Conservation (phyloP, 1,140 invertebrate species). For the Leptopilina clavipes region DNA sequence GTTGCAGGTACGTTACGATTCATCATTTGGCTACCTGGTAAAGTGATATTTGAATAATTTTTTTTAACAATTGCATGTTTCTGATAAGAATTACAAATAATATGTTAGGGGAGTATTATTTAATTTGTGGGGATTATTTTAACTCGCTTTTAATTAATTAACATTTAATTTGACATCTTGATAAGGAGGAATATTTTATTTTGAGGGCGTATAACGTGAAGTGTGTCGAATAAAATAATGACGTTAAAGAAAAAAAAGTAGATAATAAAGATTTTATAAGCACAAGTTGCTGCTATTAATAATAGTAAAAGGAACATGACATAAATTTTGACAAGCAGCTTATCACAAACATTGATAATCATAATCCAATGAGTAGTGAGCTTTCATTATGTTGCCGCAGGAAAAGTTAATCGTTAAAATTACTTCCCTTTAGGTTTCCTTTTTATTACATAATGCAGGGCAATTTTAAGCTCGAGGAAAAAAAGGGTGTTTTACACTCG, state of each 20-base stretch:
- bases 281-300: not conserved
- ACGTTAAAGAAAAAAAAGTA: not conserved
- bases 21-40: too few relatives aligned
- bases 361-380: constrained; percentile 7
- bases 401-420: constrained; percentile 7
- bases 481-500: not conserved
- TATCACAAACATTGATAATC: constrained; percentile 5
- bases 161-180: not conserved
- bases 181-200: too few relatives aligned
- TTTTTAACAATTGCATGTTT: too few relatives aligned
- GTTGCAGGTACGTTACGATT: too few relatives aligned
- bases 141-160: too few relatives aligned
- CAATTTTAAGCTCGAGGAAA: not conserved
- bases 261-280: not conserved
- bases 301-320: not conserved
- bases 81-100: too few relatives aligned
- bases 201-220: too few relatives aligned
- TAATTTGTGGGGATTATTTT: too few relatives aligned
- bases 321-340: constrained; percentile 11
- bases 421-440: not conserved
- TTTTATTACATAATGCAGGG: not conserved
- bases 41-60: too few relatives aligned
- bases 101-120: too few relatives aligned
- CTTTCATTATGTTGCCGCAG: not conserved
- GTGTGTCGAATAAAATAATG: not conserved